Conservation (phyloP, 2,113 vertebrate species). For the Chaetodon auriga region DNA sequence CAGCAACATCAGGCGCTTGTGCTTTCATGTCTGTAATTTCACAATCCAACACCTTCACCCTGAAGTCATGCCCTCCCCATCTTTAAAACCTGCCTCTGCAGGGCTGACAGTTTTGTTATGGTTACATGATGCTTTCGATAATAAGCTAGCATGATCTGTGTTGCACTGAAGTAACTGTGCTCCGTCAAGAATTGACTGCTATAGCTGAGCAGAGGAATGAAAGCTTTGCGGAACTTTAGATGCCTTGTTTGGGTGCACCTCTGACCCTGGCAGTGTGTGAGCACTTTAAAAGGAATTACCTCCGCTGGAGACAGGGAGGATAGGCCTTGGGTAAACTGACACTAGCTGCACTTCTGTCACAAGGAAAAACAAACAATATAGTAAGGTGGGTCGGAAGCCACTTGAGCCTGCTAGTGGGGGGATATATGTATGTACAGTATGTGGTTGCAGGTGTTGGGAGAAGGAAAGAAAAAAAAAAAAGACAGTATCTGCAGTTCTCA, state of each 20-base stretch:
- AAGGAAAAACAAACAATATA: constrained; percentile 64
- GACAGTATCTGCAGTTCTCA: constrained; percentile 15
- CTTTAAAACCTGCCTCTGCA: constrained; percentile 5
- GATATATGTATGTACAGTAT: constrained; percentile 13
- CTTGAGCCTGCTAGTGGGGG: constrained; percentile 35
- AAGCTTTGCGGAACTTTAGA: constrained; percentile 56
- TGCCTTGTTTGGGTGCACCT: constrained; percentile 66
- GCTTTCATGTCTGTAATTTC: constrained; percentile 5
- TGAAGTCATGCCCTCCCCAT: constrained; percentile 11
- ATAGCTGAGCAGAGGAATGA: constrained; percentile 28
- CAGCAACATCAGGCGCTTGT: neutral
- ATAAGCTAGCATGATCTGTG: constrained; percentile 30
- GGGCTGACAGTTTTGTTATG: constrained; percentile 50
- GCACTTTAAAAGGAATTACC: constrained; percentile 63
- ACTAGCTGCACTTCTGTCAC: constrained; percentile 49
- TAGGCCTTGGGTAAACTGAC: constrained; percentile 52
- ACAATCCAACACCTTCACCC: constrained; percentile 12
- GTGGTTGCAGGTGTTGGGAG: constrained; percentile 52
- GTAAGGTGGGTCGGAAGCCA: constrained; percentile 48
- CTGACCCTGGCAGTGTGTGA: constrained; percentile 60
- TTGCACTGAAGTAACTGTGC: constrained; percentile 21
- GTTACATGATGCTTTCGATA: constrained; percentile 35
- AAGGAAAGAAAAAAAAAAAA: neutral
- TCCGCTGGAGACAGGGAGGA: constrained; percentile 42
- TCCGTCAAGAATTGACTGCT: constrained; percentile 38